A percentile compares a stretch with the other conserved stretches of the same genome.
Evolutionary conservation across 2,888 invertebrate species (phyloP).

Genomic region (Eupelmus urozonus): DNA sequence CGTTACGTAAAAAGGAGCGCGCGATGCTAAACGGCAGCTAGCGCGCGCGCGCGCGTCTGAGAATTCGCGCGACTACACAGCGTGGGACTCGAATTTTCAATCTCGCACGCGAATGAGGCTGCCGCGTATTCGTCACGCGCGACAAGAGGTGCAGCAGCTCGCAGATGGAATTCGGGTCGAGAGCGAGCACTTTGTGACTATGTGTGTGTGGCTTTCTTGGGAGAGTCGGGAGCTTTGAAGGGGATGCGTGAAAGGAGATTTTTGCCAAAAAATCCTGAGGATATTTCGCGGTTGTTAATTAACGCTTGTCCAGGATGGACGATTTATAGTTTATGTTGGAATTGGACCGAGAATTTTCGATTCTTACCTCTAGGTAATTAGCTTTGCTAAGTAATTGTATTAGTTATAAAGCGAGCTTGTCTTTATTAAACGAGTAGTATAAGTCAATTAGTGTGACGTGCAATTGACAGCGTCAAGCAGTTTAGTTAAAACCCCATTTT

Average conservation of each 20-base stretch:
- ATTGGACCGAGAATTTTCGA: too few species aligned
- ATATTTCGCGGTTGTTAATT: conserved; percentile 35
- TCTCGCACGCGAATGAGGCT: conserved; percentile 68
- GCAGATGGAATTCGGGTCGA: conserved; percentile 71
- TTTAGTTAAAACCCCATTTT: too few species aligned
- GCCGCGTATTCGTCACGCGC: conserved; percentile 63
- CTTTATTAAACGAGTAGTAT: too few species aligned
- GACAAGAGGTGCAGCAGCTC: conserved; percentile 60
- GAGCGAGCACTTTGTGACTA: not conserved
- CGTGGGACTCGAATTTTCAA: conserved; percentile 70
- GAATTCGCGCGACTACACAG: conserved; percentile 67
- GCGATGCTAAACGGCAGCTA: conserved; percentile 60
- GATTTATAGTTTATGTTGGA: too few species aligned
- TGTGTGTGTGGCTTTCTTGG: not conserved
- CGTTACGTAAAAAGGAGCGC: conserved; percentile 72
- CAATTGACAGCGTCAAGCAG: too few species aligned
- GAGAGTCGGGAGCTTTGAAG: conserved; percentile 1
- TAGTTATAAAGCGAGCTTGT: too few species aligned
- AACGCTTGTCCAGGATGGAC: not conserved
- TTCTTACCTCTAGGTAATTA: too few species aligned
- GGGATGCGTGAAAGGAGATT: conserved; percentile 20
- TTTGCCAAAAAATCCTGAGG: not conserved
- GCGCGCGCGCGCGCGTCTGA: conserved; percentile 58
- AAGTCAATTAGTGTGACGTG: too few species aligned
- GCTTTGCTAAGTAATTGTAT: too few species aligned